Evolutionary conservation across 2,113 vertebrate species (phyloP).

Genomic region (Choloepus hoffmanni): DNA sequence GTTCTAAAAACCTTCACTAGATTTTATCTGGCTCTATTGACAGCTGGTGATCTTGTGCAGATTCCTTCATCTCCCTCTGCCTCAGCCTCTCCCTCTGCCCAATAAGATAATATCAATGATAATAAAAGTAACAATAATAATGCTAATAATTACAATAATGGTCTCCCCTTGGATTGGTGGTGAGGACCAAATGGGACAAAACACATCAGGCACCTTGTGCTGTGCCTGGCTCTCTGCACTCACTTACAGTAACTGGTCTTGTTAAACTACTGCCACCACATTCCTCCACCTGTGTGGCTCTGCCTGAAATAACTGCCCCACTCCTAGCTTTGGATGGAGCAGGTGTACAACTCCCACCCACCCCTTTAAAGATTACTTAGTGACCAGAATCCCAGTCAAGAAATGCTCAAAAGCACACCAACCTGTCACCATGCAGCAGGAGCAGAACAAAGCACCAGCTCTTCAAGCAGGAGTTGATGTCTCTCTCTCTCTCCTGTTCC

Average conservation of each 20-base stretch:
- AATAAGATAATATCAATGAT: background rate
- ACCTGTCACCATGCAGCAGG: background rate
- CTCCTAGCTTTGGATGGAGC: background rate
- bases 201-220: background rate
- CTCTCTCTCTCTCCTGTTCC: background rate
- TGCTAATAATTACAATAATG: background rate
- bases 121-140: background rate
- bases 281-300: background rate
- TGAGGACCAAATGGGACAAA: background rate
- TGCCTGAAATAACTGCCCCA: background rate
- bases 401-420: background rate
- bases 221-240: background rate
- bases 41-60: too few relatives aligned
- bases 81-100: background rate
- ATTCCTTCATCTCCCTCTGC: background rate
- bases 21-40: too few relatives aligned
- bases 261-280: background rate
- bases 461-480: background rate
- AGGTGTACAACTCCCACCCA: background rate
- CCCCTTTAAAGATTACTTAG: background rate
- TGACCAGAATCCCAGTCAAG: background rate
- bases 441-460: background rate
- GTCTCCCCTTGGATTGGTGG: background rate
- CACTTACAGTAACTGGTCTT: background rate
- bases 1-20: too few relatives aligned